Percentiles rank a stretch among this genome's conserved stretches.
Evolutionary conservation across 2,797 vertebrate genomes (phyloP).

Genomic region (Neosalanx taihuensis): DNA sequence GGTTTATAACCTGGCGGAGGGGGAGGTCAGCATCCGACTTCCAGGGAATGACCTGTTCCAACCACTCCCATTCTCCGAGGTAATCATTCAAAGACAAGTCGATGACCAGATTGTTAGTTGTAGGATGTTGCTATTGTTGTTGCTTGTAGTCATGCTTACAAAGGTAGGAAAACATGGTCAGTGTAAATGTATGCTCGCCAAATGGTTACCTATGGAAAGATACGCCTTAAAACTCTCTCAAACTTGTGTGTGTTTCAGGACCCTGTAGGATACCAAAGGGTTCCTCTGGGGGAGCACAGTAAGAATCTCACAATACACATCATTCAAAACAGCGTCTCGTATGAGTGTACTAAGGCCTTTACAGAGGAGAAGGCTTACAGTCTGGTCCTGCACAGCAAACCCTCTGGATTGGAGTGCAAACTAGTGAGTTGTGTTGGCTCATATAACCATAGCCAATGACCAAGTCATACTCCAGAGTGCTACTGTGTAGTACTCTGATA

Average conservation of each 20-base stretch:
- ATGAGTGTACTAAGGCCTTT: constrained; percentile 54
- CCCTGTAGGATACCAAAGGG: constrained; percentile 71
- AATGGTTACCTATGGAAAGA: too few relatives aligned
- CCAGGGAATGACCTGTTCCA: constrained; percentile 60
- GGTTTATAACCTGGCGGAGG: constrained; percentile 81
- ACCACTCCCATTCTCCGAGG: constrained; percentile 73
- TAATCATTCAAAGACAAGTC: constrained; percentile 44
- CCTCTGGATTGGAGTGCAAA: constrained; percentile 61
- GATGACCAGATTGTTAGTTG: too few relatives aligned
- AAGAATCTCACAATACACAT: constrained; percentile 55
- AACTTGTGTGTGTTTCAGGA: constrained; percentile 66
- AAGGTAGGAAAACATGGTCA: too few relatives aligned
- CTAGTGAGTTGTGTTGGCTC: constrained; percentile 72
- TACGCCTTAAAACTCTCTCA: too few relatives aligned
- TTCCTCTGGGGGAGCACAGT: constrained; percentile 62
- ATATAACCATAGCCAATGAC: background rate
- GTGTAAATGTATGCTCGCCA: too few relatives aligned
- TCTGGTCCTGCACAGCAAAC: constrained; percentile 68
- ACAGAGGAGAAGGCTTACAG: constrained; percentile 74
- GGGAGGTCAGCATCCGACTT: constrained; percentile 65
- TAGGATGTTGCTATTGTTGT: too few relatives aligned
- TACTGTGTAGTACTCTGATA: background rate
- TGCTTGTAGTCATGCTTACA: too few relatives aligned
- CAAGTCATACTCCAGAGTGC: background rate
- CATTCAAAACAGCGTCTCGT: constrained; percentile 33